phyloP scores from a whole-genome alignment of 2,113 vertebrate species.

The Xerus inauris region DNA sequence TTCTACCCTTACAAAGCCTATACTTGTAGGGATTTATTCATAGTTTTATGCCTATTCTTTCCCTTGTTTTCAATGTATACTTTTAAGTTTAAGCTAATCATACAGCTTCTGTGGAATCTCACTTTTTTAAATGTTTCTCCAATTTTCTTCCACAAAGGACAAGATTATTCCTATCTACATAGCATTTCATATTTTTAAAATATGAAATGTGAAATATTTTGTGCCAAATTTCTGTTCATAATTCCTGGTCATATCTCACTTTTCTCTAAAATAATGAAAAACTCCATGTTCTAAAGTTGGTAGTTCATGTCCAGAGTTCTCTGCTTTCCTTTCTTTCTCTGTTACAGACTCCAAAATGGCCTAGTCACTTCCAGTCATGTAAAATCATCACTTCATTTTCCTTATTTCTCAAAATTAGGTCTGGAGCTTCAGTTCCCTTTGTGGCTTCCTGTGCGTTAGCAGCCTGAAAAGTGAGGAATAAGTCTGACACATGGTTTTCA shows the following conservation, averaged over 20 bases:
- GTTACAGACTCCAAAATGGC: not conserved
- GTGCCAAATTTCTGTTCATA: not conserved
- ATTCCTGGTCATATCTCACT: not conserved
- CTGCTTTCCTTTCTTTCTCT: not conserved
- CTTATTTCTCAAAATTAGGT: constrained; percentile 44
- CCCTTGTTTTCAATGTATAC: not conserved
- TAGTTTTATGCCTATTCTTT: not conserved
- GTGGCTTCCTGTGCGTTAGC: constrained; percentile 42
- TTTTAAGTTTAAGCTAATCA: constrained; percentile 6
- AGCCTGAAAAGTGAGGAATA: not conserved
- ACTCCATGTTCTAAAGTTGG: not conserved
- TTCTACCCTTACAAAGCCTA: not conserved
- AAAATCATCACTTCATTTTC: constrained; percentile 14
- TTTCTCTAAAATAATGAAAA: constrained; percentile 32
- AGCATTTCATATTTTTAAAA: constrained; percentile 42
- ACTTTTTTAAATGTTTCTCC: not conserved
- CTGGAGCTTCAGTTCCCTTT: not conserved
- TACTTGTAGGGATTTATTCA: not conserved
- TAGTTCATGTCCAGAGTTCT: not conserved
- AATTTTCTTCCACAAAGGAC: not conserved
- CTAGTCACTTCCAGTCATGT: not conserved
- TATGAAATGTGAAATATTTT: not conserved
- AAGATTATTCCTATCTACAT: not conserved
- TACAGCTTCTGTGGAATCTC: not conserved
- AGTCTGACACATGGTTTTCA: constrained; percentile 8